Conservation (phyloP, 2,113 vertebrate genomes). For the Melanerpes formicivorus region DNA sequence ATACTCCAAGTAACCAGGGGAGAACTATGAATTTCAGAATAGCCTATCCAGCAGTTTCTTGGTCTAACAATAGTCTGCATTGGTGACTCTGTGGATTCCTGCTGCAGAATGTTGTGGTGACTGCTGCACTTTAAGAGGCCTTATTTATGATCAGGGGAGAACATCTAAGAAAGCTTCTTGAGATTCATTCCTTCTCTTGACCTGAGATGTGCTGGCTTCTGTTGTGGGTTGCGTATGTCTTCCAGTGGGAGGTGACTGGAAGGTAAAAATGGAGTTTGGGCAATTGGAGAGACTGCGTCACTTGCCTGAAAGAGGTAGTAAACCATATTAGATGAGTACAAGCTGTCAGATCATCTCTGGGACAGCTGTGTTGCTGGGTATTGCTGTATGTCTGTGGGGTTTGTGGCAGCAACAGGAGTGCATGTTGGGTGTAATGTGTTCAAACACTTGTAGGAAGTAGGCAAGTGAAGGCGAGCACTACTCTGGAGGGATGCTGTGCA, state of each 20-base stretch:
- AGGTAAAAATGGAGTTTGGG: background rate
- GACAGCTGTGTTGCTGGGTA: background rate
- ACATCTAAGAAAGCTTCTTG: background rate
- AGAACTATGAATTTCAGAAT: background rate
- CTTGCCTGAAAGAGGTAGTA: background rate
- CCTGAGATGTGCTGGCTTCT: background rate
- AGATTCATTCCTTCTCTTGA: background rate
- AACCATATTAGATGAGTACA: rapidly evolving
- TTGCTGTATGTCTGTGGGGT: no score
- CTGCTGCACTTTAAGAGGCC: background rate
- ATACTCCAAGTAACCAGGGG: background rate
- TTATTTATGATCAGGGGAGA: background rate
- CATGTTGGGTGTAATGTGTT: rapidly evolving
- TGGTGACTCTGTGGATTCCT: background rate
- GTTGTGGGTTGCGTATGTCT: rapidly evolving
- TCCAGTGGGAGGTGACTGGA: background rate
- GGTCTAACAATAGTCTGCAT: background rate
- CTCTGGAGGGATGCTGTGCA: no score
- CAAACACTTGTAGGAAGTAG: rapidly evolving
- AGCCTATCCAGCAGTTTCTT: background rate
- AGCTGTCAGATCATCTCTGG: background rate
- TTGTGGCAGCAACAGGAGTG: background rate
- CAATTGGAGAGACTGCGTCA: background rate
- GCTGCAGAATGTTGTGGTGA: background rate
- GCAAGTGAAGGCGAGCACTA: rapidly evolving